Conservation (phyloP, 2,888 invertebrate genomes). For the Acrobasis repandana region DNA sequence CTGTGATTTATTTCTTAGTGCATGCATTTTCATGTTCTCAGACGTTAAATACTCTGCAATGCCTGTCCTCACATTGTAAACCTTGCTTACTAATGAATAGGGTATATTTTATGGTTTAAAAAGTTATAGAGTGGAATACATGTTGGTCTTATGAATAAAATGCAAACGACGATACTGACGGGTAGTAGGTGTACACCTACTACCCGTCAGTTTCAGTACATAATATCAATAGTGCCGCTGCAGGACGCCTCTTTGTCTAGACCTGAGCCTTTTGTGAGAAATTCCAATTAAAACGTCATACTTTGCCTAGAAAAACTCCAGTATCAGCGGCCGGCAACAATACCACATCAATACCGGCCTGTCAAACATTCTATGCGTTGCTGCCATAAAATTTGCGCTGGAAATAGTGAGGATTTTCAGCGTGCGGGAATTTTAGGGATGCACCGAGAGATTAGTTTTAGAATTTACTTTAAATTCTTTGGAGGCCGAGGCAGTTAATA, state of each 20-base stretch:
- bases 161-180: constrained; percentile 11
- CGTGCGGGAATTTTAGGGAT: constrained; percentile 20
- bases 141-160: constrained; percentile 14
- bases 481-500: background rate
- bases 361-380: constrained; percentile 17
- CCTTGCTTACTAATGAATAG: background rate
- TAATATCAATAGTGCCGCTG: constrained; percentile 12
- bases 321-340: constrained; percentile 51
- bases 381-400: constrained; percentile 19
- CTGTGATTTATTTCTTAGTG: background rate
- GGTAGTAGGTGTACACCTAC: background rate
- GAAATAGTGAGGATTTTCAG: constrained; percentile 10
- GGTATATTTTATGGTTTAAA: background rate
- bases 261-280: constrained; percentile 46
- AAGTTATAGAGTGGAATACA: constrained; percentile 1
- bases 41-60: background rate
- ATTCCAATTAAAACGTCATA: constrained; percentile 66
- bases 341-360: constrained; percentile 40
- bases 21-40: background rate
- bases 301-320: constrained; percentile 39
- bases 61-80: constrained; percentile 11
- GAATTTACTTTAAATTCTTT: background rate
- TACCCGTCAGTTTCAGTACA: constrained; percentile 13
- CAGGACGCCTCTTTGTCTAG: constrained; percentile 18
- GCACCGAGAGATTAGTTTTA: constrained; percentile 7